These are phyloP conservation scores for Centroberyx gerrardi DNA, from an alignment of 2,797 vertebrate genomes.

Conservation along the genomic window DNA sequence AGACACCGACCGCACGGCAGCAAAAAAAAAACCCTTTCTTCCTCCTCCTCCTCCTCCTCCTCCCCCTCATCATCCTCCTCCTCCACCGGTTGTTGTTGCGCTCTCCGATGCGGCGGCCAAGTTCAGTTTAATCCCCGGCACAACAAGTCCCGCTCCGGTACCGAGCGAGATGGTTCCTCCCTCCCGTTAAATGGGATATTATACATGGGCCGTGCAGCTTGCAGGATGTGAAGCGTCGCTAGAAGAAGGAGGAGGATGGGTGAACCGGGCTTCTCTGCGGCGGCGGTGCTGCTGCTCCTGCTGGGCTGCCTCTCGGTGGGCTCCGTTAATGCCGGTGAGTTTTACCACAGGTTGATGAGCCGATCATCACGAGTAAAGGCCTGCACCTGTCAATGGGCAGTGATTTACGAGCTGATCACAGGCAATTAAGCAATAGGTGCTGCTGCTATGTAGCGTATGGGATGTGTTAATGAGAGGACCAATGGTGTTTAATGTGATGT, in stretches of 20 bases:
- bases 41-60: not conserved
- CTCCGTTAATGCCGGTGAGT: slow-evolving; percentile 87
- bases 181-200: slow-evolving; percentile 77
- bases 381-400: slow-evolving; percentile 1
- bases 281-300: slow-evolving; percentile 76
- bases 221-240: slow-evolving; percentile 83
- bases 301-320: slow-evolving; percentile 79
- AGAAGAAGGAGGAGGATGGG: slow-evolving; percentile 86
- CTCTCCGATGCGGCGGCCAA: slow-evolving; percentile 66
- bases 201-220: slow-evolving; percentile 78
- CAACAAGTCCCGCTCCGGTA: slow-evolving; percentile 59
- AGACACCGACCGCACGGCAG: slow-evolving; percentile 6
- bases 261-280: slow-evolving; percentile 74
- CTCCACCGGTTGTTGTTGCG: slow-evolving; percentile 39
- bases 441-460: not conserved
- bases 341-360: slow-evolving; percentile 59
- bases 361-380: slow-evolving; percentile 9
- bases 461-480: not conserved
- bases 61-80: not conserved
- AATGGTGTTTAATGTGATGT: slow-evolving; percentile 5
- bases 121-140: slow-evolving; percentile 55
- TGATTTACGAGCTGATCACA: not conserved
- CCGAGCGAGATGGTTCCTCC: slow-evolving; percentile 54
- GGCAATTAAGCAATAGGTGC: not conserved
- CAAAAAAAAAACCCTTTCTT: not conserved